Conservation (phyloP, 2,888 invertebrate species). For the Girardia tigrina region DNA sequence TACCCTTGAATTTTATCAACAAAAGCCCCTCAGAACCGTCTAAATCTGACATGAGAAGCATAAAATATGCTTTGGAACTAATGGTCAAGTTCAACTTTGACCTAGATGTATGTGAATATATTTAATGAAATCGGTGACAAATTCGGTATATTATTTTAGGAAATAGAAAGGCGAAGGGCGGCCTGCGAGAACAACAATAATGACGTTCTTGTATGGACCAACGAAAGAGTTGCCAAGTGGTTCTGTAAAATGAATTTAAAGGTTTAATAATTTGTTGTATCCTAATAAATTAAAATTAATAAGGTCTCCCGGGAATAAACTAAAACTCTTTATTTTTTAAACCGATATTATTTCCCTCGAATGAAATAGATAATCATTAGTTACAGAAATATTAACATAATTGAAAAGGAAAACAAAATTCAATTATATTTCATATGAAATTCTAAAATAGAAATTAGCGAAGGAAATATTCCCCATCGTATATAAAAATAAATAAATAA, state of each 20-base stretch:
- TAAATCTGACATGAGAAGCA: slow-evolving; percentile 6
- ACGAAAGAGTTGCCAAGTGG: slow-evolving; percentile 82
- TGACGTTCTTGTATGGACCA: slow-evolving; percentile 87
- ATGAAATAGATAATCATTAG: no score
- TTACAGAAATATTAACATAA: no score
- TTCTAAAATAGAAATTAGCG: no score
- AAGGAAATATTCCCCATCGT: no score
- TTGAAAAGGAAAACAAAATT: no score
- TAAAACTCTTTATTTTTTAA: no score
- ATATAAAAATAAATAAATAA: no score
- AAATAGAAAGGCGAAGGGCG: slow-evolving; percentile 54
- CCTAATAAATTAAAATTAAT: no score
- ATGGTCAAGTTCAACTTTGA: neutral
- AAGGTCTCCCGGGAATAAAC: no score
- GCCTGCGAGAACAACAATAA: slow-evolving; percentile 74
- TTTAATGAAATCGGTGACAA: neutral
- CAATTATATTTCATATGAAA: no score
- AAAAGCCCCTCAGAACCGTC: neutral
- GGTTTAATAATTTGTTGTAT: slow-evolving; percentile 38
- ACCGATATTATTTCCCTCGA: no score
- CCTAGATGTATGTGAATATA: neutral
- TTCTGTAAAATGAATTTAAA: slow-evolving; percentile 77
- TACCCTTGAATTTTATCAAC: neutral
- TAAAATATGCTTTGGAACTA: neutral
- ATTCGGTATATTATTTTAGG: neutral